Percentiles rank a stretch among this genome's conserved stretches.
Conservation (phyloP, 2,888 invertebrate species). For the Resseliella maxima region DNA sequence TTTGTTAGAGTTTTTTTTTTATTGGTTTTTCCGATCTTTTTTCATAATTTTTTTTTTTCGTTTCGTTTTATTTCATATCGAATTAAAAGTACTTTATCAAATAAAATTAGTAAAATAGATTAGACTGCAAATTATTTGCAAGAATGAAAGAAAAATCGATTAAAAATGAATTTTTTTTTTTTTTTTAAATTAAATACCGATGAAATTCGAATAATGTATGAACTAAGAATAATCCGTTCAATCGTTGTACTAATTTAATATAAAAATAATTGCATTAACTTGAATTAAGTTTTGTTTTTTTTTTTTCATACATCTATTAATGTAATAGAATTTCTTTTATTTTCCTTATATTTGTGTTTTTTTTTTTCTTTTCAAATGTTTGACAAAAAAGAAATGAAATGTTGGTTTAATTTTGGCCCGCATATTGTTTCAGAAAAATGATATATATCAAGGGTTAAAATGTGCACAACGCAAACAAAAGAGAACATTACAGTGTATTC, state of each 20-base stretch:
- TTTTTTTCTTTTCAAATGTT: background rate
- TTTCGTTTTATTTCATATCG: background rate
- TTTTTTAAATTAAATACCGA: background rate
- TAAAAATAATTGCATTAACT: constrained; percentile 50
- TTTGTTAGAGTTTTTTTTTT: constrained; percentile 16
- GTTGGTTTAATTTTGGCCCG: background rate
- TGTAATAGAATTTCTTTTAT: constrained; percentile 51
- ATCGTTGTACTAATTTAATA: constrained; percentile 24
- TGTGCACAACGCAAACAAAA: background rate
- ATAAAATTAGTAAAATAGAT: constrained; percentile 23
- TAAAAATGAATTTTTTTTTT: too few relatives aligned
- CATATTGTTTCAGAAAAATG: background rate
- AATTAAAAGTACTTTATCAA: background rate
- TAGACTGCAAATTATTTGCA: background rate
- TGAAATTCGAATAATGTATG: constrained; percentile 21
- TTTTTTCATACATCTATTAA: constrained; percentile 54
- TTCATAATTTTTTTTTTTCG: background rate
- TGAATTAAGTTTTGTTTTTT: constrained; percentile 29
- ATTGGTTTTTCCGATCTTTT: constrained; percentile 45
- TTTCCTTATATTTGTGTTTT: background rate
- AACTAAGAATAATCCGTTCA: background rate
- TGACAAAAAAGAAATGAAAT: background rate
- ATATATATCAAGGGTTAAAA: background rate
- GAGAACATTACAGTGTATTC: too few relatives aligned
- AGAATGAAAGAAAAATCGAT: constrained; percentile 5